Evolutionary conservation across 1,140 invertebrate species (phyloP), one percentile per base, ranked within the genome.

Genomic region (Monochamus saltuarius): DNA sequence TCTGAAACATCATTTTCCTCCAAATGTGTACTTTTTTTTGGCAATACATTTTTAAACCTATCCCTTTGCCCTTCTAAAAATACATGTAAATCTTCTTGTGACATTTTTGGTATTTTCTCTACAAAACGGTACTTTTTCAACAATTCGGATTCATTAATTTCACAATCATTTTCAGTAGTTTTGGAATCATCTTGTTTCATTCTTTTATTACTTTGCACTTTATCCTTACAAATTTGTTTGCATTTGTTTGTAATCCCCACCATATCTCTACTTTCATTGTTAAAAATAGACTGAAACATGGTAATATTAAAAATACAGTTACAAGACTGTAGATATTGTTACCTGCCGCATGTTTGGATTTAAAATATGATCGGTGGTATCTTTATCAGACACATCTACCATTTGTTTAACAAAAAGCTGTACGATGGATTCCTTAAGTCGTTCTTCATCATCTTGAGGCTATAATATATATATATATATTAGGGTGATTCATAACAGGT

Each of bases 341-440:
- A 61, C 53, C 11, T 65, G 46, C 51, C 56, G 45, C 59, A 64
- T 71, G 29, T 74, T 69, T 46, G 67, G 68, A 61, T 71, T 72
- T 52, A 73, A 54, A 61, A 73, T 46, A 9, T 49, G 7, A n/a
- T 56, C 56, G 61, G 61, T 62, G 35, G 45, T 4, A 40, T 43
- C 22, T 39, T n/a, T 10, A 39, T 63, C 47, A 29, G 66, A 43
- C 19, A 58, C 17, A 42, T 67, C 63, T 9, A 56, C 56, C 4
- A 75, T 57, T 56, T 66, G 59, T 34, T 66, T 61, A 8, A 72
- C 53, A 11, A 76, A 59, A 51, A 72, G 56, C 50, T 72, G 62
- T 8, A 70, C 67, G 16, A 75, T 50, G 2, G 70, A 56, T 63
- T 76, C 75, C 40, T 64, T 63, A 9, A 74, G n/a, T 57, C 69